A percentile compares a stretch with the other conserved stretches of the same genome.
Evolutionary conservation across 1,140 invertebrate species (phyloP).

Genomic region (Macrostomum lignano): DNA sequence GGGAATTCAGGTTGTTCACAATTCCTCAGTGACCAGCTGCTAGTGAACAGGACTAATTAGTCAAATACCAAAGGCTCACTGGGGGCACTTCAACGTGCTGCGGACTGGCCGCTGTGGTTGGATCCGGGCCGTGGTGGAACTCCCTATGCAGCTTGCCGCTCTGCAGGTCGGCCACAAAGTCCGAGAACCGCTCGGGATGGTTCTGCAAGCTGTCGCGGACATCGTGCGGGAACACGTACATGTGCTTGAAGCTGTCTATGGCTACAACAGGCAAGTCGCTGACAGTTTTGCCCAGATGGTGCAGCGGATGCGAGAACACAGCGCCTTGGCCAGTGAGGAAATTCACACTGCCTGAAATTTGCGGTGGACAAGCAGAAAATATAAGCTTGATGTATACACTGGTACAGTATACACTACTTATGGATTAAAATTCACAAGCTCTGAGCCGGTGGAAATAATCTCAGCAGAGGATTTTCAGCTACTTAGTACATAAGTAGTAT

Average conservation of each 20-base stretch:
- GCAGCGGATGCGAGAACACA: conserved; percentile 82
- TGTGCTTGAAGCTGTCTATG: conserved; percentile 93
- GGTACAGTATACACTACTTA: too few relatives aligned
- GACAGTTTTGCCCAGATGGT: conserved; percentile 69
- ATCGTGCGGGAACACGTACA: conserved; percentile 60
- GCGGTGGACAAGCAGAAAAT: too few relatives aligned
- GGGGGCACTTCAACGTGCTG: too few relatives aligned
- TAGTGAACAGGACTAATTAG: too few relatives aligned
- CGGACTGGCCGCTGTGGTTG: conserved; percentile 25
- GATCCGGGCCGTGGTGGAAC: conserved; percentile 85
- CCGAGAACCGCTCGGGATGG: conserved; percentile 45
- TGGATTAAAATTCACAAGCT: too few relatives aligned
- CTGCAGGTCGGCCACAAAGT: conserved; percentile 71
- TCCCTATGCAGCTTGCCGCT: conserved; percentile 90
- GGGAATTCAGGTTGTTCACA: too few relatives aligned
- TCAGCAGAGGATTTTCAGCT: too few relatives aligned
- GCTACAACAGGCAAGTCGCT: conserved; percentile 75
- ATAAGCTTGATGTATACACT: too few relatives aligned
- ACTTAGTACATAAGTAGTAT: too few relatives aligned
- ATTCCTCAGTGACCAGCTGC: too few relatives aligned
- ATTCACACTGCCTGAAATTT: conserved; percentile 46
- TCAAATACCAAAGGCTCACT: too few relatives aligned
- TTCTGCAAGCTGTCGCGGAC: conserved; percentile 16
- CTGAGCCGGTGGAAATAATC: too few relatives aligned
- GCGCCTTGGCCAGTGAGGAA: conserved; percentile 82